Base-by-base conservation (phyloP, 2,888 invertebrate genomes). In the Nymphalis c-album region DNA sequence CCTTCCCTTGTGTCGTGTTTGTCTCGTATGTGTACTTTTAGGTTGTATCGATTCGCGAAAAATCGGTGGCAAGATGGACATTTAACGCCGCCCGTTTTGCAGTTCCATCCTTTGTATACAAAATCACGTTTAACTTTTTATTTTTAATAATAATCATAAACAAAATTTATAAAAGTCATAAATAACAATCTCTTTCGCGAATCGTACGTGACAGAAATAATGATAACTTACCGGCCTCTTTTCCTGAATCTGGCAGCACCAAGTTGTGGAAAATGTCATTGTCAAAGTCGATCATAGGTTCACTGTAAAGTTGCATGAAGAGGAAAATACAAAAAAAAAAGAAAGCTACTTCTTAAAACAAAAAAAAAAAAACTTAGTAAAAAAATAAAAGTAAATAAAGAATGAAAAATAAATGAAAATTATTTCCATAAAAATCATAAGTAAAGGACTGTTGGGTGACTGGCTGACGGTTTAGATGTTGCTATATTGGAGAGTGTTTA, bases 1-100 rank as follows among this genome's bases (percentile, higher is more conserved):
- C 94, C 94, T 77, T 94, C 94, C 73, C 93, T 93, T 13, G 94
- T 94, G 77, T 95, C 95, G 80, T 95, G 95, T 79, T 95, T 95
- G 84, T 95, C 95, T 40, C 95, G 91, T 59, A 95, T 94, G 80
- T 95, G 95, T 50, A 95, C 94, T 83, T 95, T 95, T 79, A 95
- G 86, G 84, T 95, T 95, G 88, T 94, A 94, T 7, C 94, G 93
- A 83, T 94, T 94, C 66, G 94, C 94, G 82, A 94, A 94, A 85
- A 93, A 93, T 76, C 94, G 90, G 77, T 93, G 93, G 81, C 94
- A 94, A 71, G 93, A 93, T 0, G 94, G 94, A 77, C 94, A 94
- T 78, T 93, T 94, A n/a, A 94, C 94, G 69, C 93, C 93, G 40
- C 92, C 92, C 60, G 87, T 83, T 77, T 91, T 91, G 78, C 90